A percentile compares a stretch with the other conserved stretches of the same genome.
phyloP scores from a whole-genome alignment of 2,113 vertebrate genomes.

The Heliornis fulica region DNA sequence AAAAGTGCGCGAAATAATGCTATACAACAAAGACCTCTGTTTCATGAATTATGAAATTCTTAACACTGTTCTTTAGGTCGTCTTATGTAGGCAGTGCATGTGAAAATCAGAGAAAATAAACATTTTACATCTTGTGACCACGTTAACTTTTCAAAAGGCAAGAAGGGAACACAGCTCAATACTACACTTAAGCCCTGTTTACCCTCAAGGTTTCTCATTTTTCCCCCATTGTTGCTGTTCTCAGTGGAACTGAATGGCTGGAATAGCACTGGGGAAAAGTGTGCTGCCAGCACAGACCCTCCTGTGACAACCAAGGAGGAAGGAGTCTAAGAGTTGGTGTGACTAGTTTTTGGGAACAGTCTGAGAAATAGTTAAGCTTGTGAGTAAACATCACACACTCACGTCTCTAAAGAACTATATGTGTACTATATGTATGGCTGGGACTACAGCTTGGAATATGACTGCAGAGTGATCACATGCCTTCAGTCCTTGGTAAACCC shows the following conservation, averaged over 20 bases:
- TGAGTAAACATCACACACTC: background rate
- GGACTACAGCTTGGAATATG: background rate
- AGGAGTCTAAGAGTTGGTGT: too few relatives aligned
- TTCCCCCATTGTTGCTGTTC: background rate
- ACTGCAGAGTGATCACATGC: fast-evolving
- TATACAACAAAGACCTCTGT: background rate
- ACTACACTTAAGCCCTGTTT: background rate
- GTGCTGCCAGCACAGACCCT: background rate
- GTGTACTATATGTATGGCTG: fast-evolving
- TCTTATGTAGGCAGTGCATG: background rate
- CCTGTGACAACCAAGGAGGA: background rate
- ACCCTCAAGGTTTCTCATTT: background rate
- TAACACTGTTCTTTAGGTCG: background rate
- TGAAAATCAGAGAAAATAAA: background rate
- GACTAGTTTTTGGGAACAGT: background rate
- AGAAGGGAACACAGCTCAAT: background rate
- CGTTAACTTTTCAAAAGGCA: background rate
- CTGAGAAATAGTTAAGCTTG: background rate
- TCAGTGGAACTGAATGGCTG: background rate
- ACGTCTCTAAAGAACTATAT: background rate
- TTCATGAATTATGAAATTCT: background rate
- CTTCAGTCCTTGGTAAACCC: background rate
- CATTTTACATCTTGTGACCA: background rate
- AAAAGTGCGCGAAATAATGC: background rate
- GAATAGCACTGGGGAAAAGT: background rate